A percentile compares a stretch with the other conserved stretches of the same genome.
Conservation (phyloP, 2,113 vertebrate species). For the Monarcha castaneiventris region DNA sequence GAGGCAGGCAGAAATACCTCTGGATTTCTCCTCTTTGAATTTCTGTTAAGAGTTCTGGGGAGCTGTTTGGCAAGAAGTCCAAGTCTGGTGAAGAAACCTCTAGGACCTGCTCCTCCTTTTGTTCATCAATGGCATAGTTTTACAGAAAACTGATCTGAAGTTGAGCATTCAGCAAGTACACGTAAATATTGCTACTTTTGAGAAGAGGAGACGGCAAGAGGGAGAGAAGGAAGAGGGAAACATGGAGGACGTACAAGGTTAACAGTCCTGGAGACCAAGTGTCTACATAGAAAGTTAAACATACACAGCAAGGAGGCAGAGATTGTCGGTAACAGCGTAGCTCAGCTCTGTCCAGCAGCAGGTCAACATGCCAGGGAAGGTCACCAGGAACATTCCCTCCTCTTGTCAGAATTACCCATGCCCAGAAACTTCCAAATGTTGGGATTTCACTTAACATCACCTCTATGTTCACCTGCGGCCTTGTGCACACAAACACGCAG, state of each 20-base stretch:
- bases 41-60: background rate
- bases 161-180: background rate
- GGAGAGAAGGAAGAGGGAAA: background rate
- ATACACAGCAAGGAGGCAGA: background rate
- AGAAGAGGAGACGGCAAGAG: background rate
- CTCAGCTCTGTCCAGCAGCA: background rate
- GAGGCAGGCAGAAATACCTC: background rate
- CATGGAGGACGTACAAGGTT: background rate
- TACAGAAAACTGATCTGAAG: constrained; percentile 17
- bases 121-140: background rate
- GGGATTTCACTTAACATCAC: background rate
- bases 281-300: background rate
- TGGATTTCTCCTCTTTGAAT: background rate
- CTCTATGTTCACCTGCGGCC: background rate
- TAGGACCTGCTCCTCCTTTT: background rate
- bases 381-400: background rate
- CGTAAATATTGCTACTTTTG: constrained; percentile 1
- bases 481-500: fast-evolving
- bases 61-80: background rate
- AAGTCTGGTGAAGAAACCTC: constrained; percentile 55
- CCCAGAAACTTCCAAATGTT: background rate
- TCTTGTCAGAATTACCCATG: background rate
- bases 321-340: background rate
- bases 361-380: background rate
- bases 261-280: constrained; percentile 26